Evolutionary conservation across 1,140 invertebrate genomes (phyloP).

Genomic region (Oppia nitens): DNA sequence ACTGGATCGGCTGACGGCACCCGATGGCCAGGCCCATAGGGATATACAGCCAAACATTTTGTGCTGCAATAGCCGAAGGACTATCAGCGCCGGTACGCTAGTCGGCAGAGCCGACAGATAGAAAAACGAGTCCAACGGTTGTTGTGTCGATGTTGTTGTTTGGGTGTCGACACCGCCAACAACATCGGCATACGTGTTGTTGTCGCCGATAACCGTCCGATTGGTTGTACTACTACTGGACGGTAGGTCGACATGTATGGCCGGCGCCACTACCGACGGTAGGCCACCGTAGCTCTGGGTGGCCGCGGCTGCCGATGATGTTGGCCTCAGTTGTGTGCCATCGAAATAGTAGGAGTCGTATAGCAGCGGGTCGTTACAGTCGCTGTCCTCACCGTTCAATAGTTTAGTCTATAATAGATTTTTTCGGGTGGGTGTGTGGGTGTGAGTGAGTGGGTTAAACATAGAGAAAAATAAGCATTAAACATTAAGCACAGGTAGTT

Average conservation of each 20-base stretch:
- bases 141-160: too few species aligned
- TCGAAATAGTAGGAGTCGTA: conserved; percentile 2
- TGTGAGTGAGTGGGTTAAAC: too few species aligned
- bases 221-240: not conserved
- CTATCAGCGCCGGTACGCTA: conserved; percentile 39
- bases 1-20: conserved; percentile 9
- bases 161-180: too few species aligned
- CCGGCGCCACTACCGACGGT: not conserved
- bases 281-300: too few species aligned
- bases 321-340: not conserved
- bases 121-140: conserved; percentile 5
- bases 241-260: conserved; percentile 14
- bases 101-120: conserved; percentile 34
- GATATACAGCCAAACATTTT: conserved; percentile 32
- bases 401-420: conserved; percentile 11
- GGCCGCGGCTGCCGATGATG: not conserved
- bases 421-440: too few species aligned
- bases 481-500: too few species aligned
- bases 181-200: too few species aligned
- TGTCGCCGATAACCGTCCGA: not conserved
- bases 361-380: conserved; percentile 4
- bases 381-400: conserved; percentile 10
- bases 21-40: conserved; percentile 15
- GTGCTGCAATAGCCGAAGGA: conserved; percentile 41
- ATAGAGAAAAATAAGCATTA: too few species aligned